Base-by-base conservation (phyloP, 2,888 invertebrate genomes). In the Arctia plantaginis region DNA sequence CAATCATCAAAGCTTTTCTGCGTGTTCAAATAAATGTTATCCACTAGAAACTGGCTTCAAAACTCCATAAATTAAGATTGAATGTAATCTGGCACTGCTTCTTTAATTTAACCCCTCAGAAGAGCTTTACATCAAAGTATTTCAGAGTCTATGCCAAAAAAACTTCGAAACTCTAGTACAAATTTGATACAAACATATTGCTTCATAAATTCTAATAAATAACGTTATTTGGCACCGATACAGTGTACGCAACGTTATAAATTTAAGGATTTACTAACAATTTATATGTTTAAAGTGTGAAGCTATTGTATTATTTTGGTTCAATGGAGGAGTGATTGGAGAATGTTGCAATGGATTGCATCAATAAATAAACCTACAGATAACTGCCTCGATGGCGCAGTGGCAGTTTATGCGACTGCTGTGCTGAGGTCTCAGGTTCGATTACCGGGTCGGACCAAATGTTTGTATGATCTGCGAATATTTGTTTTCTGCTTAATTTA, bases 211-310 rank as follows among this genome's bases (percentile, higher is more conserved):
- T 77, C 77, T 71, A 82, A 87, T 87, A 87, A 86, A 87, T 87
- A 87, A 85, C 69, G 81, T 79, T 85, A 86, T 86, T 86, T 86
- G 86, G 86, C 87, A 80, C 75, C 77, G 77, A 82, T 81, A 81
- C 82, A 79, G 75, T 73, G 81, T 73, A 75, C 73, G 74, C 75
- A 77, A 71, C 66, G 85, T 80, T 78, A 83, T 86, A 86, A 85
- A 86, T 85, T 82, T 81, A 80, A 76, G 82, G 85, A 86, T 86
- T 84, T 81, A 76, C 76, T 80, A 83, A 83, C 82, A 82, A 85
- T 85, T 79, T 84, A 82, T 84, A 75, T 85, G 81, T 80, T 82
- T 77, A 78, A 80, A 78, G 72, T 79, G 77, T 74, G 77, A 80
- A 77, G 73, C 76, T 64, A 66, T 76, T 77, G 70, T 82, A 62